phyloP scores from a whole-genome alignment of 2,113 vertebrate species.

The Anoplopoma fimbria region DNA sequence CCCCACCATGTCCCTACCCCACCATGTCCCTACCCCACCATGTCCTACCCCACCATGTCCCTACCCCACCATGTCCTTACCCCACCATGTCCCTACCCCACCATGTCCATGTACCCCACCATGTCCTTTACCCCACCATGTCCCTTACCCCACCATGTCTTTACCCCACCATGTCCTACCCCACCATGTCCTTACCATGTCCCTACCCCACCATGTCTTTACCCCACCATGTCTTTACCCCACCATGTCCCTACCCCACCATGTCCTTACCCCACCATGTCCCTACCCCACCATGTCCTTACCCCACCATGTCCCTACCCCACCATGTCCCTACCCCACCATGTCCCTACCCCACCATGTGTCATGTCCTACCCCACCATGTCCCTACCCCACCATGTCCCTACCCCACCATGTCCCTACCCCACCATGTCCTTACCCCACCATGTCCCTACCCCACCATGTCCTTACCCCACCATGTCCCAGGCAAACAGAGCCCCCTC shows the following conservation, averaged over 20 bases:
- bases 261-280: not conserved
- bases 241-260: too few relatives aligned
- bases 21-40: not conserved
- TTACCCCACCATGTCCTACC: not conserved
- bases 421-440: not conserved
- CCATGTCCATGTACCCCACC: too few relatives aligned
- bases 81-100: constrained; percentile 4
- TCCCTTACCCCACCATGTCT: constrained; percentile 7
- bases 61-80: not conserved
- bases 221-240: not conserved
- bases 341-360: too few relatives aligned
- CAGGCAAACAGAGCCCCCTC: constrained; percentile 24
- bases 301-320: too few relatives aligned
- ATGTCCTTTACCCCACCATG: not conserved
- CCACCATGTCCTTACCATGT: not conserved
- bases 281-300: too few relatives aligned
- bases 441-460: too few relatives aligned
- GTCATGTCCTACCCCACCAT: too few relatives aligned
- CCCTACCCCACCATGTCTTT: not conserved
- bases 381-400: not conserved
- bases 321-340: not conserved
- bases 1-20: too few relatives aligned
- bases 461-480: not conserved
- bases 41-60: constrained; percentile 16
- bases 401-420: not conserved